These are phyloP conservation scores for Eriosoma lanigerum DNA, from an alignment of 1,140 invertebrate genomes.

Conservation along the genomic window DNA sequence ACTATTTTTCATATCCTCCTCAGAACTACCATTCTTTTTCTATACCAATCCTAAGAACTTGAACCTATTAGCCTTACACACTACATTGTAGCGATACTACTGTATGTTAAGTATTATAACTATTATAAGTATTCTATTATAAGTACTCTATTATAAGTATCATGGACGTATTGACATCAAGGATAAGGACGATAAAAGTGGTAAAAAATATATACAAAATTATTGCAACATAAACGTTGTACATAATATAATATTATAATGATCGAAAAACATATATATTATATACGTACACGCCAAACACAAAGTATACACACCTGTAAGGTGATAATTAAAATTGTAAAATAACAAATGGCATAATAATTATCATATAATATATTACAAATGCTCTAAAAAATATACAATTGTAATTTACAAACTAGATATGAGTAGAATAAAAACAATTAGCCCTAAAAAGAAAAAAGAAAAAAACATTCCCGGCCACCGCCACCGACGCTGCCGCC, in stretches of 20 bases:
- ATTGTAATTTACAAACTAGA: constrained; percentile 31
- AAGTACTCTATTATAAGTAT: no score
- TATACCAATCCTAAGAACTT: no score
- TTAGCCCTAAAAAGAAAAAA: neutral
- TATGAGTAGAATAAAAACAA: constrained; percentile 27
- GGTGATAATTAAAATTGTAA: neutral
- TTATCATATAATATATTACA: constrained; percentile 13
- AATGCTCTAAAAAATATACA: constrained; percentile 44
- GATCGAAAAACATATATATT: constrained; percentile 25
- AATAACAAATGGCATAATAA: constrained; percentile 26
- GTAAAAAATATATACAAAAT: neutral
- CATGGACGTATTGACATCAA: no score
- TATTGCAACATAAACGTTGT: neutral
- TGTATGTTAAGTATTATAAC: no score
- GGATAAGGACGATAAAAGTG: neutral
- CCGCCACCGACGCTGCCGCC: neutral
- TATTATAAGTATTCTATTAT: no score
- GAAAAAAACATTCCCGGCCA: neutral
- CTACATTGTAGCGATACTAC: no score
- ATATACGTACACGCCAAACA: neutral
- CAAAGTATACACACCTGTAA: neutral
- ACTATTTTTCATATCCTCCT: no score
- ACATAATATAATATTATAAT: neutral
- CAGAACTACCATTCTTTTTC: no score
- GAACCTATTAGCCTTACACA: no score